Conservation (phyloP, 2,888 invertebrate genomes). For the Torymus auratus region DNA sequence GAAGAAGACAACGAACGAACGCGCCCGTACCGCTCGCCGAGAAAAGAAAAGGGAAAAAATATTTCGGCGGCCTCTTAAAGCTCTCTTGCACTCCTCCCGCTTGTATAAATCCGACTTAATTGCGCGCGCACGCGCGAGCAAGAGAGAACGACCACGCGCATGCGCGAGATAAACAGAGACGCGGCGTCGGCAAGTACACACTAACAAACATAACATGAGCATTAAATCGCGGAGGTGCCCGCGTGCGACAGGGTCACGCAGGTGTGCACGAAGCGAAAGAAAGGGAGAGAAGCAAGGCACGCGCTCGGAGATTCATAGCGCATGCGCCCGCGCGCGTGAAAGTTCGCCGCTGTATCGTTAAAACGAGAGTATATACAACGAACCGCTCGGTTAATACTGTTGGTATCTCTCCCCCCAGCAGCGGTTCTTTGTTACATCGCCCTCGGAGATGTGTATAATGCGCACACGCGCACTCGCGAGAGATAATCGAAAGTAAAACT, state of each 20-base stretch:
- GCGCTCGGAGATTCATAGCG: conserved; percentile 65
- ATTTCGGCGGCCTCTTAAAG: conserved; percentile 53
- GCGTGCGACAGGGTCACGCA: conserved; percentile 63
- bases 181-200: conserved; percentile 18
- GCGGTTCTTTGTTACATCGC: conserved; percentile 1
- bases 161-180: conserved; percentile 14
- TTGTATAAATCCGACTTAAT: conserved; percentile 55
- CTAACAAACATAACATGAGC: conserved; percentile 59
- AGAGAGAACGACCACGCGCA: neutral
- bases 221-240: conserved; percentile 55
- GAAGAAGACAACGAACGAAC: neutral
- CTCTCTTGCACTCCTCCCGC: neutral
- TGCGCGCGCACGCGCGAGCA: conserved; percentile 28
- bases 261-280: conserved; percentile 61
- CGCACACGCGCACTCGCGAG: neutral
- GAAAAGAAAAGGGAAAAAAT: conserved; percentile 20
- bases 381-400: no score
- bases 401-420: no score
- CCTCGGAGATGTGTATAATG: no score
- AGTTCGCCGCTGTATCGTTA: conserved; percentile 32
- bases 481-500: conserved; percentile 12
- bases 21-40: neutral
- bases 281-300: conserved; percentile 54
- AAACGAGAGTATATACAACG: conserved; percentile 19
- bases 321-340: conserved; percentile 61